Conservation (phyloP, 2,888 invertebrate species). For the Exephanes ischioxanthus region DNA sequence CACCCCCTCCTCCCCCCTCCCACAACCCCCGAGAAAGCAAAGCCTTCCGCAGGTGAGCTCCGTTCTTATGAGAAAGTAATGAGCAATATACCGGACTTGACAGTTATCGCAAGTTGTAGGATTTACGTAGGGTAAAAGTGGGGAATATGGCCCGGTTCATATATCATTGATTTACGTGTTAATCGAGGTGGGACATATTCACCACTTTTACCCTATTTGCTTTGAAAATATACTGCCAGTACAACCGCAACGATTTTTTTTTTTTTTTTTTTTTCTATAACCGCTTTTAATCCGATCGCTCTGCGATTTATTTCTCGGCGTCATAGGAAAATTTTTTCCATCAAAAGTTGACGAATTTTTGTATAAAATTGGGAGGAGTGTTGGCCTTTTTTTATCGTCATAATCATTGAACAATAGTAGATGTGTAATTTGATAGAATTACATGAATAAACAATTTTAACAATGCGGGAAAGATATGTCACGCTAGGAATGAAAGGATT, state of each 20-base stretch:
- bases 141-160: too few species aligned
- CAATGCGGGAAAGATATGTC: neutral
- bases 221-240: neutral
- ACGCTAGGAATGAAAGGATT: neutral
- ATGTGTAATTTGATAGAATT: neutral
- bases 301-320: neutral
- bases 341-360: neutral
- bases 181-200: too few species aligned
- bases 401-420: neutral
- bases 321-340: neutral
- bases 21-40: slow-evolving; percentile 16
- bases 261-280: neutral
- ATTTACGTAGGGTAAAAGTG: neutral
- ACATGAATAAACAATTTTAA: neutral
- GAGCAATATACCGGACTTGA: slow-evolving; percentile 8
- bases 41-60: neutral
- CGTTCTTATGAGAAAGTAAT: neutral
- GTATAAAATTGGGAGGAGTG: neutral
- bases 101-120: neutral
- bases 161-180: too few species aligned
- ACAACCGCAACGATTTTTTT: neutral
- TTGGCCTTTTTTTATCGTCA: neutral
- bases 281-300: neutral
- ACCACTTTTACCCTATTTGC: neutral
- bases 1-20: neutral